Base-by-base conservation (phyloP, 2,888 invertebrate genomes). In the Caenorhabditis becei region DNA sequence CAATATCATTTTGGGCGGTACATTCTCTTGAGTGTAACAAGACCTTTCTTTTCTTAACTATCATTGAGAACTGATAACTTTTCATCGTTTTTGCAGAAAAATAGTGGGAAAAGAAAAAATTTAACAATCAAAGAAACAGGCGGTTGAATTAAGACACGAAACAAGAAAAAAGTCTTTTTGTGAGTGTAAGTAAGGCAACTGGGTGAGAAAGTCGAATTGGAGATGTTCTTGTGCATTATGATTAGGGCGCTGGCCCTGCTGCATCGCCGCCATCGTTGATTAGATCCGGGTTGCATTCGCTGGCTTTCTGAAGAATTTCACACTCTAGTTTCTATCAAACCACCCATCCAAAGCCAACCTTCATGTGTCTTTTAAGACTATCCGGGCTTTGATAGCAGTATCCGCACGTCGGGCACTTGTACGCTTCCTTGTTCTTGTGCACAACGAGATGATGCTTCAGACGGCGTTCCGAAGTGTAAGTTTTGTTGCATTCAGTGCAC, bases 311-410 rank as follows among this genome's bases (percentile, higher is more conserved):
- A 16, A 63, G 26, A 35, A 37, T 14, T 23, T 32, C n/a, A 32
- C 4, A 32, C 20, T 18, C 47, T 1, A 18, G 24, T 20, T 59
- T 35, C 23, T 10, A n/a, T 3, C n/a, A 11, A 28, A 41, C 41
- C 20, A n/a, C n/a, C 24, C 16, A 24, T 23, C 5, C 20, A 18
- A 4, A 16, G 24, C 2, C 41, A 23, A 77, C 77, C 61, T 72
- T 79, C 59, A 72, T 62, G 53, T 79, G 78, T 26, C 78, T 59
- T 18, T 66, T 62, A 18, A 79, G 49, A 79, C 71, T 79, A 32
- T 79, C 78, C 0, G 78, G 78, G 28, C 78, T 79, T 54, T 79
- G 78, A 62, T 79, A 79, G 47, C 78, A 79, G 44, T 71, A 79
- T 35, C 78, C 71, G 26, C 78, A 79, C n/a, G 32, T 65, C 14